phyloP scores from a whole-genome alignment of 1,140 invertebrate genomes.

The Drosophila sturtevanti region DNA sequence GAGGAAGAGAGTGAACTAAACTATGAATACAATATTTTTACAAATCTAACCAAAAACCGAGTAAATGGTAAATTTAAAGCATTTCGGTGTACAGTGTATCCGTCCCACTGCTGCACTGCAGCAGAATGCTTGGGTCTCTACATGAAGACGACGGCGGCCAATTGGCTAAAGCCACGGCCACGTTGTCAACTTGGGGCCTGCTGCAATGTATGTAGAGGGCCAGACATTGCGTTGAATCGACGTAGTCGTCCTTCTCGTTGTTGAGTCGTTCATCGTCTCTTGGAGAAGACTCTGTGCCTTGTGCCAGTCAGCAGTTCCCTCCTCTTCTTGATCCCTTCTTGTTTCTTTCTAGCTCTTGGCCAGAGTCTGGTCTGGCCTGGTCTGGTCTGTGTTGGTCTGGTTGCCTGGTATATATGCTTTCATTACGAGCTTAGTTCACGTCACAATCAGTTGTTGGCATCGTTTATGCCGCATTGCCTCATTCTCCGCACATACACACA shows the following conservation, averaged over 20 bases:
- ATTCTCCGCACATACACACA: constrained; percentile 42
- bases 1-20: too few relatives aligned
- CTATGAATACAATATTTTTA: not conserved
- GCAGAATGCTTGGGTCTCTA: constrained; percentile 41
- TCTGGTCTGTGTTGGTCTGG: constrained; percentile 16
- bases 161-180: constrained; percentile 67
- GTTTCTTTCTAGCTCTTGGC: constrained; percentile 11
- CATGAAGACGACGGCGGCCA: constrained; percentile 61
- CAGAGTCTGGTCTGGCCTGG: constrained; percentile 17
- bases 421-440: constrained; percentile 81
- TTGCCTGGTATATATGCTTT: constrained; percentile 68
- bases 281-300: constrained; percentile 56
- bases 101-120: constrained; percentile 26
- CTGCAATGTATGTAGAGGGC: constrained; percentile 10
- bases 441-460: constrained; percentile 82
- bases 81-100: constrained; percentile 32
- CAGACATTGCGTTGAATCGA: constrained; percentile 50
- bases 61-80: not conserved
- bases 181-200: constrained; percentile 58
- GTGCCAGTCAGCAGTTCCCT: constrained; percentile 2
- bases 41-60: not conserved
- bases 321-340: constrained; percentile 11
- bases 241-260: not conserved
- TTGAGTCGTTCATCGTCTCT: constrained; percentile 38
- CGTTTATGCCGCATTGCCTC: constrained; percentile 77